Evolutionary conservation across 2,797 vertebrate genomes (phyloP).

Genomic region (Lacerta viridis): DNA sequence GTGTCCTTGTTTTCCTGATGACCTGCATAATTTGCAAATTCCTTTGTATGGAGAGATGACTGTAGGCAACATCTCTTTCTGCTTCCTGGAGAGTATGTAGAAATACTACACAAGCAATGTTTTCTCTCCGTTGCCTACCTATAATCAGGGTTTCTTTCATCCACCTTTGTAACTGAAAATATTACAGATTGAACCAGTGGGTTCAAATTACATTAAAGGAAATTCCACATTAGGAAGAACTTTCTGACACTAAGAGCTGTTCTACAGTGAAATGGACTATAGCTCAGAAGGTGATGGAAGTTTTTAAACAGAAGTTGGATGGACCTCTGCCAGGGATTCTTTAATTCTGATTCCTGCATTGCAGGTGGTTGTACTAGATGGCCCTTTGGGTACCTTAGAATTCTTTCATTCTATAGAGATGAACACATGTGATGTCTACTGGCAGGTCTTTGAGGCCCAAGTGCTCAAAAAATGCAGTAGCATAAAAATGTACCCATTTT

Average conservation of each 20-base stretch:
- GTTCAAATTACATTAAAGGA: too few relatives aligned
- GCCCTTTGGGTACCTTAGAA: too few relatives aligned
- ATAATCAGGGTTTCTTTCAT: neutral
- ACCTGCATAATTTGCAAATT: constrained; percentile 10
- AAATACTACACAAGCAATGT: neutral
- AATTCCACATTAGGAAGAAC: too few relatives aligned
- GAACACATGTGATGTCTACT: constrained; percentile 1
- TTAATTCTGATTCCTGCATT: too few relatives aligned
- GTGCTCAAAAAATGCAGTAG: neutral
- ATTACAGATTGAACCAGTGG: neutral
- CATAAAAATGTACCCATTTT: neutral
- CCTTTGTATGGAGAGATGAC: constrained; percentile 28
- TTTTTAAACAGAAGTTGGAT: too few relatives aligned
- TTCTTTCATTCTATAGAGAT: neutral
- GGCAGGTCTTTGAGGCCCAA: neutral
- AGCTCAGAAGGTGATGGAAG: too few relatives aligned
- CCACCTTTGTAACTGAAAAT: neutral
- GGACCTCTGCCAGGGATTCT: too few relatives aligned
- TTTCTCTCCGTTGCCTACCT: neutral
- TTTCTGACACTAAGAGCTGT: too few relatives aligned
- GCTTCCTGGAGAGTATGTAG: constrained; percentile 14
- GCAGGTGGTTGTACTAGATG: too few relatives aligned
- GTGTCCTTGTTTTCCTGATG: neutral
- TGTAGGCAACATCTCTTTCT: neutral
- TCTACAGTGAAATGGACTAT: too few relatives aligned